Percentiles rank a stretch among this genome's conserved stretches.
Conservation (phyloP, 2,113 vertebrate species). For the Hydropotes inermis region DNA sequence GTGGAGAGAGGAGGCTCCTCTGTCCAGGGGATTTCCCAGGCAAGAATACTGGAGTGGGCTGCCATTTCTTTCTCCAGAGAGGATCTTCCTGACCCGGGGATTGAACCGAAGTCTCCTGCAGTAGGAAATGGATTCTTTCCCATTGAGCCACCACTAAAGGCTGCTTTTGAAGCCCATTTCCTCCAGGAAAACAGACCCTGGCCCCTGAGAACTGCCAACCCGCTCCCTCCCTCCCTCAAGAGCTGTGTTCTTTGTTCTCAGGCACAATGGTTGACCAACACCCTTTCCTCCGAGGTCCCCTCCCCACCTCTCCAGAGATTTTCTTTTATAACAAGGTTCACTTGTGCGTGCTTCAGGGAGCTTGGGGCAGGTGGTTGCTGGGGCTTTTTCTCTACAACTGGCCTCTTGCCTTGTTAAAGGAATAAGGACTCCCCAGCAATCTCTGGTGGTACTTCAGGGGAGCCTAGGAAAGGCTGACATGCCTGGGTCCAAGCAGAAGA, state of each 20-base stretch:
- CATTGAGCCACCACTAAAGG: not conserved
- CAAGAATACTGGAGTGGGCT: not conserved
- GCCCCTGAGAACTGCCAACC: not conserved
- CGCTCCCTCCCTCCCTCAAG: no score
- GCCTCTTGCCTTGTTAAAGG: not conserved
- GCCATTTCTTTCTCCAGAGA: not conserved
- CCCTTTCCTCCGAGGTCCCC: not conserved
- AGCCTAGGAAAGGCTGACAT: not conserved
- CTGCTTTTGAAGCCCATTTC: not conserved
- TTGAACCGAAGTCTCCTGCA: not conserved
- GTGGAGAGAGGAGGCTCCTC: not conserved
- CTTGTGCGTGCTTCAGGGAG: not conserved
- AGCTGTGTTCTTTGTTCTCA: not conserved
- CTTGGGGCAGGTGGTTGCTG: not conserved
- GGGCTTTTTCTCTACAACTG: not conserved
- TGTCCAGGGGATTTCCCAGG: not conserved
- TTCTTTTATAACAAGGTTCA: not conserved
- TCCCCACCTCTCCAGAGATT: not conserved
- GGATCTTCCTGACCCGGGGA: not conserved
- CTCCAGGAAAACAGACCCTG: not conserved
- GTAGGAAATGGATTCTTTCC: not conserved
- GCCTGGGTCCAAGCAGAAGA: not conserved
- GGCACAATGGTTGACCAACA: not conserved
- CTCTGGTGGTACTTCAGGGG: not conserved
- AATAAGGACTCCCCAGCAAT: not conserved